phyloP scores from a whole-genome alignment of 2,797 vertebrate species.

The Pangasius larnaudii region DNA sequence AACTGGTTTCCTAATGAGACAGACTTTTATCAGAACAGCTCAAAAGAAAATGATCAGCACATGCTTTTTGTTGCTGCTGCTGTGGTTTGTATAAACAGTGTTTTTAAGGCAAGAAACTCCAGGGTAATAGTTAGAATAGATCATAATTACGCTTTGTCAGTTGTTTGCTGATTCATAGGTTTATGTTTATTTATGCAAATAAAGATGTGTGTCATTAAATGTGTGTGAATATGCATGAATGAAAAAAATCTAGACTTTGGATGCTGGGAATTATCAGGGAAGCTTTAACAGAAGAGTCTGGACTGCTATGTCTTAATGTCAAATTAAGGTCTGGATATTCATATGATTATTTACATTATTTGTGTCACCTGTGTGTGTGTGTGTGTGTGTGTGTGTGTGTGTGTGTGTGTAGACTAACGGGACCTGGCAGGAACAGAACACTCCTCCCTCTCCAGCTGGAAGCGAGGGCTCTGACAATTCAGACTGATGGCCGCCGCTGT shows the following conservation, averaged over 20 bases:
- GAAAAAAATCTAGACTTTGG: background rate
- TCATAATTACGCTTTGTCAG: background rate
- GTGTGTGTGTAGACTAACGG: conserved; percentile 80
- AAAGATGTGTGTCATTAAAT: background rate
- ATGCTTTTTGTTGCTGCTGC: background rate
- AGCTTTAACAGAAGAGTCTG: background rate
- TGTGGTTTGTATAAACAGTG: background rate
- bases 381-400: background rate
- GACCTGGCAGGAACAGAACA: conserved; percentile 84
- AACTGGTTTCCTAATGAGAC: background rate
- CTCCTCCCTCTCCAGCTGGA: conserved; percentile 85
- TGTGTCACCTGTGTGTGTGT: background rate
- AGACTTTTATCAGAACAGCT: background rate
- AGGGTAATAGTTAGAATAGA: background rate
- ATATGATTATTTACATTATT: background rate
- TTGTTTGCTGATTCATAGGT: background rate
- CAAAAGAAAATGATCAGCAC: too few relatives aligned
- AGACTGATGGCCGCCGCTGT: conserved; percentile 76
- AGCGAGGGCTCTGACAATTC: conserved; percentile 89
- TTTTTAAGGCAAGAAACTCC: background rate
- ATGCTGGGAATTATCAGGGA: background rate
- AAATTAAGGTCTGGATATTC: background rate
- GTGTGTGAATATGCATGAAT: background rate
- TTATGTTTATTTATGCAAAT: background rate
- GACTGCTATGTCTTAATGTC: background rate